Percentiles rank a stretch among this genome's conserved stretches.
Evolutionary conservation across 2,888 invertebrate genomes (phyloP).

Genomic region (Himalopsyche japonica): DNA sequence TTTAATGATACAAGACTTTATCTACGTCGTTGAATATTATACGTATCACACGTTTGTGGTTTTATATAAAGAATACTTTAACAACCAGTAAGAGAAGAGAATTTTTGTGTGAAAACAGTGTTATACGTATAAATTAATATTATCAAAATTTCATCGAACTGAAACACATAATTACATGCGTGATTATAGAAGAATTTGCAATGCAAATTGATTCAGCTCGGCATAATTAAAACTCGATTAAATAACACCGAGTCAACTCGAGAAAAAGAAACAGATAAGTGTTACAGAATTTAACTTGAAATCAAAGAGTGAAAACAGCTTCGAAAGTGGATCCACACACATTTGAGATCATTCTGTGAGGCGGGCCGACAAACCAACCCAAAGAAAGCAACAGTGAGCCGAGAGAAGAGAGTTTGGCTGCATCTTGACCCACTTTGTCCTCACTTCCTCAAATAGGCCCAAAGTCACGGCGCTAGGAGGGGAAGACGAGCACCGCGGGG

Average conservation of each 20-base stretch:
- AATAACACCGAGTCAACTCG: background rate
- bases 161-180: too few species aligned
- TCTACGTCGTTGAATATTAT: too few species aligned
- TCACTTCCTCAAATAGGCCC: background rate
- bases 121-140: too few species aligned
- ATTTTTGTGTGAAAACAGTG: too few species aligned
- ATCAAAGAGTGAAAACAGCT: background rate
- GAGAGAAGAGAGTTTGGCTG: conserved; percentile 5
- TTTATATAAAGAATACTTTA: too few species aligned
- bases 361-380: background rate
- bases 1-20: too few species aligned
- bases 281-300: background rate
- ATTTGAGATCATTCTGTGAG: background rate
- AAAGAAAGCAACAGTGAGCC: background rate
- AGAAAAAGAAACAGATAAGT: background rate
- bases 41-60: too few species aligned
- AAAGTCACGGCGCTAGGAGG: background rate
- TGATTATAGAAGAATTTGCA: too few species aligned
- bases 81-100: too few species aligned
- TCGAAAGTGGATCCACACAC: background rate
- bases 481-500: background rate
- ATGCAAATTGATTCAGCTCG: background rate
- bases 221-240: background rate
- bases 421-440: background rate
- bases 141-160: too few species aligned